Evolutionary conservation across 2,113 vertebrate genomes (phyloP), one percentile per base, ranked within the genome.

Genomic region (Damaliscus lunatus): DNA sequence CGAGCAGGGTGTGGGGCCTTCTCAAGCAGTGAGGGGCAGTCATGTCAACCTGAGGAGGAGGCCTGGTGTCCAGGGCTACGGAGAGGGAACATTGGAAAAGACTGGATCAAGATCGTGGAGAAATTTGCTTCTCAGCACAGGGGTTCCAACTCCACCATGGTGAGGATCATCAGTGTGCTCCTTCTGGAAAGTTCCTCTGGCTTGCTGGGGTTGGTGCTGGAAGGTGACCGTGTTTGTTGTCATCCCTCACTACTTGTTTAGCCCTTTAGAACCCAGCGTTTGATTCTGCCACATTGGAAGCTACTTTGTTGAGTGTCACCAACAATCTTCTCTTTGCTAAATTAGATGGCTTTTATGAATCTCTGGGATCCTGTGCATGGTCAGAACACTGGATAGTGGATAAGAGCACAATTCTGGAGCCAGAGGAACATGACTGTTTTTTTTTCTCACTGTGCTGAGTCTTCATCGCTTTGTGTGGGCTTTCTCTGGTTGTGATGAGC

Each of bases 121-220:
- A 91, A 83, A 57, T 50, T 14, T n/a, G n/a, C 25, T 40, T 27
- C n/a, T 50, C 19, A 7, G 33, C 27, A n/a, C 21, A 1, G 0
- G 3, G 27, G 33, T 16, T 74, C 36, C 36, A 25, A 12, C 67
- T 40, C 67, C 11, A 40, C 83, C 14, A 4, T 77, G 67, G 53
- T 17, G 3, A 13, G 36, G 55, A n/a, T 8, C 2, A 14, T 27
- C 0, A 4, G 74, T 36, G 25, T 17, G 11, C 21, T 36, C 59
- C 15, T 59, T 81, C 27, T 7, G 36, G n/a, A 90, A 90, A 3
- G 11, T 36, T 60, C 50, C 5, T 60, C 33, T 52, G 5, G 4
- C 0, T 0, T 43, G 17, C 36, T 17, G 7, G 62, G 29, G 53
- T 83, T 27, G 29, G 60, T 36, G 59, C 27, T 59, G 50, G 16